Evolutionary conservation across 2,113 vertebrate genomes (phyloP).

Genomic region (Antechinus flavipes): DNA sequence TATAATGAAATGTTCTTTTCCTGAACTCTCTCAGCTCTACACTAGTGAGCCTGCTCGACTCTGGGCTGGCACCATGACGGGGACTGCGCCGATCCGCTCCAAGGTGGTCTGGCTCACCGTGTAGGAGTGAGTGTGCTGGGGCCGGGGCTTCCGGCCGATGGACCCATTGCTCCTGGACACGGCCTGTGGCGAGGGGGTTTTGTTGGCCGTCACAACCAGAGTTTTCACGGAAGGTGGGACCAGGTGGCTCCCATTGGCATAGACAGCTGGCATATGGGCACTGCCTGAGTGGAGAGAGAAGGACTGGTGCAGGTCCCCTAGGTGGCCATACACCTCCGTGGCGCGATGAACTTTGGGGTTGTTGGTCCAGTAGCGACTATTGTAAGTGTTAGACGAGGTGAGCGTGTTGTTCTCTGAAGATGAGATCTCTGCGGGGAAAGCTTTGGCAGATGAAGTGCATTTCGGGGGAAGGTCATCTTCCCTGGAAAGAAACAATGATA

Average conservation of each 20-base stretch:
- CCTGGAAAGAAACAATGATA: slow-evolving; percentile 82
- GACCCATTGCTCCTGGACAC: slow-evolving; percentile 92
- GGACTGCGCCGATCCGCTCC: slow-evolving; percentile 96
- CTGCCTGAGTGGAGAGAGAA: slow-evolving; percentile 86
- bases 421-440: slow-evolving; percentile 94
- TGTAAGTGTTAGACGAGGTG: slow-evolving; percentile 97
- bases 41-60: slow-evolving; percentile 96
- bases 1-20: slow-evolving; percentile 41
- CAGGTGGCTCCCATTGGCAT: slow-evolving; percentile 89
- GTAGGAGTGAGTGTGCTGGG: slow-evolving; percentile 91
- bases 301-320: slow-evolving; percentile 91
- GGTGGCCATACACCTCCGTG: slow-evolving; percentile 92
- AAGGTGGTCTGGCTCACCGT: slow-evolving; percentile 94
- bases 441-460: slow-evolving; percentile 93
- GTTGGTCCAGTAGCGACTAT: slow-evolving; percentile 96
- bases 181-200: slow-evolving; percentile 89
- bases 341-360: slow-evolving; percentile 92
- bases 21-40: slow-evolving; percentile 74
- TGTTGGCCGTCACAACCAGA: slow-evolving; percentile 96
- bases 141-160: slow-evolving; percentile 88
- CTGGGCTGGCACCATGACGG: slow-evolving; percentile 98
- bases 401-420: slow-evolving; percentile 98
- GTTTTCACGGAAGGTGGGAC: slow-evolving; percentile 93
- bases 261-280: slow-evolving; percentile 81
- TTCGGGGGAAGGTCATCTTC: slow-evolving; percentile 98